Evolutionary conservation across 2,888 invertebrate genomes (phyloP).

Genomic region (Cetonia aurata): DNA sequence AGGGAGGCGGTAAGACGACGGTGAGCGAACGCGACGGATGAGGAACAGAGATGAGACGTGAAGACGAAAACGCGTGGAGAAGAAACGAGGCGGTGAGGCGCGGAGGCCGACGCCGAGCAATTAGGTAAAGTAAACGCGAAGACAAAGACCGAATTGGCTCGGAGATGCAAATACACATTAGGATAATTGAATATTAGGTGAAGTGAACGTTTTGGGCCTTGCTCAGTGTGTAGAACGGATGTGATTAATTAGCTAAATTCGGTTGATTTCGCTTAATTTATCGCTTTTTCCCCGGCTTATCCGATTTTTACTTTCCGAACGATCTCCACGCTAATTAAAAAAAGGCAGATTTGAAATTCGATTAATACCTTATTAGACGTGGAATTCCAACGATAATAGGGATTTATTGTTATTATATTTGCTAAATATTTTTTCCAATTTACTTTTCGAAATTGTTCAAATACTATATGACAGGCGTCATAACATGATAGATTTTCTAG

Average conservation of each 20-base stretch:
- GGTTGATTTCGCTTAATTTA: constrained; percentile 34
- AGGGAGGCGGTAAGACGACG: constrained; percentile 12
- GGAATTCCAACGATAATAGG: no score
- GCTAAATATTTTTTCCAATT: no score
- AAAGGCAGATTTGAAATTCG: constrained; percentile 6
- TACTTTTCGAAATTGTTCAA: no score
- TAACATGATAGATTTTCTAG: no score
- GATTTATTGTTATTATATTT: no score
- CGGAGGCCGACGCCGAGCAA: constrained; percentile 59
- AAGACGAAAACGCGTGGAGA: constrained; percentile 23
- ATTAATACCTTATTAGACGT: neutral
- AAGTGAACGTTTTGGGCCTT: constrained; percentile 67
- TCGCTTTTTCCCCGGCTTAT: neutral
- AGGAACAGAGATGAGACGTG: constrained; percentile 28
- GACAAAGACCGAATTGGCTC: constrained; percentile 57
- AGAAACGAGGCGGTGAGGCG: constrained; percentile 33
- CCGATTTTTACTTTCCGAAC: no score
- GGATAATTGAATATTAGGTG: constrained; percentile 69
- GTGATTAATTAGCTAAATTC: constrained; percentile 63
- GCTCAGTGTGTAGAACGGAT: constrained; percentile 61
- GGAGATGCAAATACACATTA: constrained; percentile 69
- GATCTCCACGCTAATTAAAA: no score
- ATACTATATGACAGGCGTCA: no score
- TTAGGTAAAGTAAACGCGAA: constrained; percentile 64
- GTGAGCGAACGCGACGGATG: constrained; percentile 7